Percentiles rank a stretch among this genome's conserved stretches.
phyloP scores from a whole-genome alignment of 2,888 invertebrate genomes.

The Apamea monoglypha region DNA sequence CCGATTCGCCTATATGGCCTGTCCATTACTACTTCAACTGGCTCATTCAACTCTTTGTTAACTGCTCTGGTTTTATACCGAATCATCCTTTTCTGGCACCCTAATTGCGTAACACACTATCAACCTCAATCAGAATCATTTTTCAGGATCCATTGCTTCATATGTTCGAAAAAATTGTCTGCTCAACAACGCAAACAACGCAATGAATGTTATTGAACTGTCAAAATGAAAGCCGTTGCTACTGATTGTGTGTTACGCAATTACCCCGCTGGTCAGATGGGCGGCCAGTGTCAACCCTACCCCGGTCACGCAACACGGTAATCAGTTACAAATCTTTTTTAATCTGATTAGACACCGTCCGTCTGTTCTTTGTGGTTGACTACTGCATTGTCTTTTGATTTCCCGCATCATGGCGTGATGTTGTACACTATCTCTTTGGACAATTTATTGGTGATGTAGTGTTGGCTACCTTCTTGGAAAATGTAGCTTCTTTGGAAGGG shows the following conservation, averaged over 20 bases:
- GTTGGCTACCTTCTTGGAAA: neutral
- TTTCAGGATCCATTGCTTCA: too few species aligned
- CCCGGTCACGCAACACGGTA: slow-evolving; percentile 64
- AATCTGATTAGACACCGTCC: slow-evolving; percentile 70
- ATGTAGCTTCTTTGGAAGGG: neutral
- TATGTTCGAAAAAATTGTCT: too few species aligned
- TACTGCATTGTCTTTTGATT: slow-evolving; percentile 36
- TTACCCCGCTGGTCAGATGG: neutral
- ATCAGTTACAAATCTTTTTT: slow-evolving; percentile 70
- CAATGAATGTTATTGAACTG: neutral
- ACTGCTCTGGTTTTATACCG: too few species aligned
- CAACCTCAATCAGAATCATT: too few species aligned
- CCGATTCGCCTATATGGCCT: neutral
- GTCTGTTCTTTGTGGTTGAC: slow-evolving; percentile 33
- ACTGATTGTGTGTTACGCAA: neutral
- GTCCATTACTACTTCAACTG: too few species aligned
- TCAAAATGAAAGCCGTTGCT: neutral
- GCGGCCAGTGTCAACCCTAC: slow-evolving; percentile 50
- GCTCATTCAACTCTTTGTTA: too few species aligned
- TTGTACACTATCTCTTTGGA: neutral
- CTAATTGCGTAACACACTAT: too few species aligned
- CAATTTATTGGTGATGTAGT: neutral
- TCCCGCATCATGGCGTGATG: slow-evolving; percentile 9
- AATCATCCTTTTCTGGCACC: too few species aligned
- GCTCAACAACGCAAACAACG: too few species aligned